Evolutionary conservation across 2,888 invertebrate genomes (phyloP), one percentile per base, ranked within the genome.

Genomic region (Mesodorylaimus sp.): DNA sequence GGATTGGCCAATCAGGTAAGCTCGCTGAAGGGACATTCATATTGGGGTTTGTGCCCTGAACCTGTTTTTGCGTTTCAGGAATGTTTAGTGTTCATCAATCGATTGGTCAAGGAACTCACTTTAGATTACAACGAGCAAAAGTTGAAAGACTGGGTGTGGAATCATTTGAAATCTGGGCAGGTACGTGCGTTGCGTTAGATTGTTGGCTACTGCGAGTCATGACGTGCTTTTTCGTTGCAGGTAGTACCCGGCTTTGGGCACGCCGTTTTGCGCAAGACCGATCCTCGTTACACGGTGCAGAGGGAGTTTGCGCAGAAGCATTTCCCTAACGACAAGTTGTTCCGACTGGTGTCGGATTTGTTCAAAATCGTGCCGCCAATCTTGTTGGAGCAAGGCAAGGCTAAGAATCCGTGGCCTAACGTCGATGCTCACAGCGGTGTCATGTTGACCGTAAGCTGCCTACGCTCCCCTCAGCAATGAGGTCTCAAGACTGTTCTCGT

Each of bases 331-430:
- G 89, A 91, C 70, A 79, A 81, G 1, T 70, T 88, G 62, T 89
- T 89, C 76, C 82, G 84, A 75, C 74, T 91, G 62, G 89, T 89
- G 24, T 80, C 86, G 1, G 80, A 81, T 62, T 74, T 89, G 5
- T 91, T 85, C 77, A 85, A 88, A 70, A 78, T 89, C 47, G 87
- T 87, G 44, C 91, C 91, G 1, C 83, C 84, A 58, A 79, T 91
- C 64, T 79, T 91, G 42, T 76, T 82, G 60, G 86, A 87, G 70
- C 81, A 84, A 59, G 91, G 89, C 65, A 91, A 91, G 73, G 88
- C 88, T 53, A 85, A 88, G 77, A 91, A 91, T 77, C 91, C 91
- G 54, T 93, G 89, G 89, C 91, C 91, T 58, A 91, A 93, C 69
- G 91, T 93, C 59, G 91, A 93, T 73, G 88, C 91, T 24, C 89